Percentiles rank a stretch among this genome's conserved stretches.
Conservation (phyloP, 2,888 invertebrate genomes). For the Heliconius cydno region DNA sequence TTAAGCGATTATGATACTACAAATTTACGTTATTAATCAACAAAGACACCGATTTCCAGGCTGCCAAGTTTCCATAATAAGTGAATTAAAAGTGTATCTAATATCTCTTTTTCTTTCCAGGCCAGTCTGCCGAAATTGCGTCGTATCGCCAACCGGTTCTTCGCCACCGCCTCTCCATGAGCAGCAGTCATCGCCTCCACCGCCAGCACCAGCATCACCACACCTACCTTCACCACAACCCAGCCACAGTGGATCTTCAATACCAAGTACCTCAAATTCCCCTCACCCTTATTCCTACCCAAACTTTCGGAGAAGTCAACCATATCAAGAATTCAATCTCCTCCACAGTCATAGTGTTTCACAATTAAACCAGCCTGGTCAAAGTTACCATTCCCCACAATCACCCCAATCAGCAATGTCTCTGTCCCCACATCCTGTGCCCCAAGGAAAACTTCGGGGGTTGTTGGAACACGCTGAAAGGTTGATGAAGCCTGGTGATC, state of each 20-base stretch:
- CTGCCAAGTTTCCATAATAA: no score
- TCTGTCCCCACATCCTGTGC: slow-evolving; percentile 73
- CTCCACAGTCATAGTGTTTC: slow-evolving; percentile 68
- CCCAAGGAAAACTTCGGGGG: slow-evolving; percentile 75
- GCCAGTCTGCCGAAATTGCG: slow-evolving; percentile 93
- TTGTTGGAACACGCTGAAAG: slow-evolving; percentile 81
- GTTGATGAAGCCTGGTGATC: slow-evolving; percentile 86
- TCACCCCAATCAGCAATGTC: slow-evolving; percentile 78
- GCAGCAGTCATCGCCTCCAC: slow-evolving; percentile 69
- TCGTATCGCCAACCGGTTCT: slow-evolving; percentile 81
- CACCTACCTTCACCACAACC: slow-evolving; percentile 73
- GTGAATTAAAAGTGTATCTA: neutral
- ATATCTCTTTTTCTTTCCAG: slow-evolving; percentile 74
- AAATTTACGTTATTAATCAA: neutral
- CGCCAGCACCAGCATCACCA: slow-evolving; percentile 67
- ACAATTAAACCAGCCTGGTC: slow-evolving; percentile 64
- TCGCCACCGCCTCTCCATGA: slow-evolving; percentile 74
- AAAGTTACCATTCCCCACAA: slow-evolving; percentile 70
- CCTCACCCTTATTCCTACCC: slow-evolving; percentile 76
- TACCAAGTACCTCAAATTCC: slow-evolving; percentile 71
- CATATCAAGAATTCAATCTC: slow-evolving; percentile 66
- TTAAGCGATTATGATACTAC: slow-evolving; percentile 12
- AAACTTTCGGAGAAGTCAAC: slow-evolving; percentile 68
- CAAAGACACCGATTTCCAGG: neutral
- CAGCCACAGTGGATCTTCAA: slow-evolving; percentile 71